phyloP scores from a whole-genome alignment of 1,140 invertebrate genomes.

The Neodiprion virginianus region DNA sequence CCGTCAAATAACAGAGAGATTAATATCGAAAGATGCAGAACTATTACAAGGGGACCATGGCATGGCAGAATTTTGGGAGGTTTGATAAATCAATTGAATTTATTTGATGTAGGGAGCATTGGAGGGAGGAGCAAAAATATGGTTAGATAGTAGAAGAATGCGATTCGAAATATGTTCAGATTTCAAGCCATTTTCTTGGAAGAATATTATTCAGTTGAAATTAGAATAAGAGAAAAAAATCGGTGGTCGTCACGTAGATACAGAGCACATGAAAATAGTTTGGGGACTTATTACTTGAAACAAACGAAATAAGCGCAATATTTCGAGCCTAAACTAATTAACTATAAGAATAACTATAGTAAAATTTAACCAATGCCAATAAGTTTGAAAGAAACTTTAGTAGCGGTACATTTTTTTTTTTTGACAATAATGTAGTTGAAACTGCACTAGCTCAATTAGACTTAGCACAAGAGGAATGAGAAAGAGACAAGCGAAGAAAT shows the following conservation, averaged over 20 bases:
- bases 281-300: background rate
- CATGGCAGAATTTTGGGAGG: background rate
- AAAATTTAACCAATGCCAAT: constrained; percentile 26
- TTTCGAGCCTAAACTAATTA: constrained; percentile 14
- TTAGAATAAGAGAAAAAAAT: no score
- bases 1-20: background rate
- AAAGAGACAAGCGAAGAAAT: background rate
- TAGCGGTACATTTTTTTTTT: constrained; percentile 15
- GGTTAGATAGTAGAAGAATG: background rate
- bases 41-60: background rate
- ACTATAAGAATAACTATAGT: constrained; percentile 24
- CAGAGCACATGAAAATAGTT: no score
- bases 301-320: constrained; percentile 22
- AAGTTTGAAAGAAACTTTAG: constrained; percentile 19
- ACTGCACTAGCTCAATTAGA: no score
- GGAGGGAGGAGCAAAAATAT: background rate
- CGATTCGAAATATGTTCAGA: background rate
- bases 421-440: background rate
- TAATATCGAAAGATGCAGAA: background rate
- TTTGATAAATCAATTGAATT: background rate
- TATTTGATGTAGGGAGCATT: background rate
- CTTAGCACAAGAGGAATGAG: constrained; percentile 14
- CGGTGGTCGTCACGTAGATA: no score
- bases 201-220: no score
- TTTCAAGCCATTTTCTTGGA: no score